Conservation (phyloP, 2,888 invertebrate genomes). For the Mythimna impura region DNA sequence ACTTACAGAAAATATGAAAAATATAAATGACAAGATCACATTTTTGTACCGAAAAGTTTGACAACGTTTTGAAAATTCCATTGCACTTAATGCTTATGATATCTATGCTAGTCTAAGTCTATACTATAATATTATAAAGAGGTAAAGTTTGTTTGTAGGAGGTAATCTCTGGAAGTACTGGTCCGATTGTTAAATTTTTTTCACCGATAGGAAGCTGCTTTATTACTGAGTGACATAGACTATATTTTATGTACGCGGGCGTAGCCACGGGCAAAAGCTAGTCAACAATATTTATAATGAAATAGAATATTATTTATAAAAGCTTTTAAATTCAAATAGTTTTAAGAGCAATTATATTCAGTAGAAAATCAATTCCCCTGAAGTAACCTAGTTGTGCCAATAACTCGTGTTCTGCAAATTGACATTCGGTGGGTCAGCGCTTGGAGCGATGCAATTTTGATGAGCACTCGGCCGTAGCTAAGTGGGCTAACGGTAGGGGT, state of each 20-base stretch:
- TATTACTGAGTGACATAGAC: no score
- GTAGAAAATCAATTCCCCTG: constrained; percentile 23
- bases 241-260: no score
- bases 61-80: neutral
- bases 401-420: constrained; percentile 54
- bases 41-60: neutral
- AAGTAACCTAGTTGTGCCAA: constrained; percentile 44
- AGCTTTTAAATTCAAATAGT: neutral
- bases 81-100: neutral
- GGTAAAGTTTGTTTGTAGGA: no score
- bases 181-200: no score
- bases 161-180: no score
- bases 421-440: constrained; percentile 56
- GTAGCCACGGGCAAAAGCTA: no score
- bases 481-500: constrained; percentile 48
- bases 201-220: no score
- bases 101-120: neutral
- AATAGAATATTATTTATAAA: neutral
- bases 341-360: neutral
- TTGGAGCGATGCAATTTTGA: constrained; percentile 64
- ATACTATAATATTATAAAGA: no score
- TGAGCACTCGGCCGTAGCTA: constrained; percentile 65
- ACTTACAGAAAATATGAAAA: neutral
- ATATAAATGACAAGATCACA: constrained; percentile 12
- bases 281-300: no score